Evolutionary conservation across 2,113 vertebrate species (phyloP).

Genomic region (Sterrhoptilus dennistouni): DNA sequence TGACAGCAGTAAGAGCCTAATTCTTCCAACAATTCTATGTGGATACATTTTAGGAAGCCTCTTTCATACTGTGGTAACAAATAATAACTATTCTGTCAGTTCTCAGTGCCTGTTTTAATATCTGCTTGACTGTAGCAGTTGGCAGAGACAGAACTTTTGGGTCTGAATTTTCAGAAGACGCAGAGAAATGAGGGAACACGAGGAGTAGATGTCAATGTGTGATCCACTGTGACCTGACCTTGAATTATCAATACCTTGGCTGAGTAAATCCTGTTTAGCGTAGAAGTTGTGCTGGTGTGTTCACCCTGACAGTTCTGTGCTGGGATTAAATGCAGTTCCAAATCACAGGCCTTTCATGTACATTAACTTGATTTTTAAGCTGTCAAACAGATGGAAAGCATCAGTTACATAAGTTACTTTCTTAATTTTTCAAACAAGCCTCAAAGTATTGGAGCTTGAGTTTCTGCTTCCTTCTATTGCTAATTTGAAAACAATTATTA

Average conservation of each 20-base stretch:
- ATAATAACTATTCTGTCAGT: not conserved
- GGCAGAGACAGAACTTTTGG: not conserved
- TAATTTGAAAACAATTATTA: not conserved
- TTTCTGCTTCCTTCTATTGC: not conserved
- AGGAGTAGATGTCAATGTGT: not conserved
- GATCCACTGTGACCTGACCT: not conserved
- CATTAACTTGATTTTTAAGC: not conserved
- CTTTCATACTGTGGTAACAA: not conserved
- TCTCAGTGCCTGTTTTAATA: not conserved
- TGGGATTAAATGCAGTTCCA: not conserved
- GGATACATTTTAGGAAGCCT: not conserved
- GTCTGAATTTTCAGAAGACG: not conserved
- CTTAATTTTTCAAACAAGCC: not conserved
- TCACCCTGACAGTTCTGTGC: not conserved
- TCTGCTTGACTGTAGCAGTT: not conserved
- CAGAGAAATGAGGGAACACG: accelerated
- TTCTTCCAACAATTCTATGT: not conserved
- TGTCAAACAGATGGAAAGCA: not conserved
- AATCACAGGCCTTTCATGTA: not conserved
- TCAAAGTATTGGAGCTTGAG: not conserved
- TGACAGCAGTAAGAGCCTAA: accelerated
- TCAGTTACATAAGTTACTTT: not conserved
- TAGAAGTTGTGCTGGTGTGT: not conserved
- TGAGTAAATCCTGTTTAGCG: not conserved
- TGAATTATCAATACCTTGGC: not conserved